A percentile compares a stretch with the other conserved stretches of the same genome.
phyloP scores from a whole-genome alignment of 2,888 invertebrate genomes.

The Zhuqinia jingwanae region DNA sequence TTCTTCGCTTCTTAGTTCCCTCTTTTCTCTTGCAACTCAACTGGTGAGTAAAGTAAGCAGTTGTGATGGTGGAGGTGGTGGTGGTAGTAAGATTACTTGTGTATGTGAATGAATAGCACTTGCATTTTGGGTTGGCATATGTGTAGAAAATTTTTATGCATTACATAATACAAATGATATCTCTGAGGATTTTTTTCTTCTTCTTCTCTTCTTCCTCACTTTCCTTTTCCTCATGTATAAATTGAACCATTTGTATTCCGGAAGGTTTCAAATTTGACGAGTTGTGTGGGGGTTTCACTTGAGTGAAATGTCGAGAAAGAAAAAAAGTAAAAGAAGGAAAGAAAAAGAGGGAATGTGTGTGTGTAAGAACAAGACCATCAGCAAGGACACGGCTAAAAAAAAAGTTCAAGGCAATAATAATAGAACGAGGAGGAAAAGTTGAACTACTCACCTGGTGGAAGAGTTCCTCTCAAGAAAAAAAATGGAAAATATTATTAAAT shows the following conservation, averaged over 20 bases:
- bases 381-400: too few relatives aligned
- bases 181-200: constrained; percentile 56
- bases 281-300: constrained; percentile 55
- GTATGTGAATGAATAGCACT: not conserved
- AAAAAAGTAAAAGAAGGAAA: constrained; percentile 14
- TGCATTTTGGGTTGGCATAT: not conserved
- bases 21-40: constrained; percentile 12
- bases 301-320: not conserved
- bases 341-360: not conserved
- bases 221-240: constrained; percentile 47
- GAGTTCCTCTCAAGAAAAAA: not conserved
- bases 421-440: not conserved
- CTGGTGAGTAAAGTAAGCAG: constrained; percentile 54
- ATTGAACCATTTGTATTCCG: constrained; percentile 69
- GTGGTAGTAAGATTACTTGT: not conserved
- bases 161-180: constrained; percentile 60
- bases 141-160: constrained; percentile 47
- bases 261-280: constrained; percentile 63
- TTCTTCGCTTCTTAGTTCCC: not conserved
- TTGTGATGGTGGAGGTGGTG: not conserved
- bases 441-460: not conserved
- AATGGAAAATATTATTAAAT: too few relatives aligned
- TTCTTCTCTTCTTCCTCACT: too few relatives aligned
- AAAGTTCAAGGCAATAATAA: too few relatives aligned
- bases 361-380: not conserved